Conservation (phyloP, 2,888 invertebrate genomes). For the Plemyria rubiginata region DNA sequence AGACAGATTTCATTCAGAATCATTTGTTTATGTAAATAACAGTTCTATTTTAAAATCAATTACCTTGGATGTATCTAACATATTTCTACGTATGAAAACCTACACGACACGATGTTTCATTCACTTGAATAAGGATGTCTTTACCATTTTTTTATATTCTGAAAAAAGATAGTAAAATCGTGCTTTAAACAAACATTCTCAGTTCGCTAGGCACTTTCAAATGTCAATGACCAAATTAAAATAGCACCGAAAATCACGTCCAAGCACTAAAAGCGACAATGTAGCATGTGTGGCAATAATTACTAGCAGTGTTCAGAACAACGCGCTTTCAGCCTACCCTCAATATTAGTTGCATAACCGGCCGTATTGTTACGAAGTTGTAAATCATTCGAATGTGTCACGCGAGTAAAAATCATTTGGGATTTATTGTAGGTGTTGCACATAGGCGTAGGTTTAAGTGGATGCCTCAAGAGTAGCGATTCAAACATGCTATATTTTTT, state of each 20-base stretch:
- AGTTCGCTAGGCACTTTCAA: conserved; percentile 11
- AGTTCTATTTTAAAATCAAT: too few relatives aligned
- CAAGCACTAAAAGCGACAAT: conserved; percentile 52
- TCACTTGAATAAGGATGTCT: too few relatives aligned
- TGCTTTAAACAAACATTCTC: conserved; percentile 15
- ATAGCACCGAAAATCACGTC: conserved; percentile 48
- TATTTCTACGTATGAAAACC: too few relatives aligned
- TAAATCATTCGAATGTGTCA: conserved; percentile 80
- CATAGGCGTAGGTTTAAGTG: conserved; percentile 45
- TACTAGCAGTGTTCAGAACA: conserved; percentile 62
- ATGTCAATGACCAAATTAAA: conserved; percentile 32
- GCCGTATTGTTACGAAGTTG: conserved; percentile 70
- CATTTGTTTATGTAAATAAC: too few relatives aligned
- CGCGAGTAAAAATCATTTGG: conserved; percentile 77
- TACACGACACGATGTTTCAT: too few relatives aligned
- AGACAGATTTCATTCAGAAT: too few relatives aligned
- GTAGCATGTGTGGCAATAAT: conserved; percentile 55
- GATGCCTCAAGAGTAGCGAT: neutral
- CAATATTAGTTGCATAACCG: conserved; percentile 64
- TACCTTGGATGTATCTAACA: too few relatives aligned
- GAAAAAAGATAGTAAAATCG: neutral
- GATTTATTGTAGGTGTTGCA: conserved; percentile 69
- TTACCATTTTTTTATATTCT: too few relatives aligned
- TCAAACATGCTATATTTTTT: neutral
- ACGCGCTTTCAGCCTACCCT: conserved; percentile 65